Conservation (phyloP, 2,797 vertebrate species). For the Sebastes jordani region DNA sequence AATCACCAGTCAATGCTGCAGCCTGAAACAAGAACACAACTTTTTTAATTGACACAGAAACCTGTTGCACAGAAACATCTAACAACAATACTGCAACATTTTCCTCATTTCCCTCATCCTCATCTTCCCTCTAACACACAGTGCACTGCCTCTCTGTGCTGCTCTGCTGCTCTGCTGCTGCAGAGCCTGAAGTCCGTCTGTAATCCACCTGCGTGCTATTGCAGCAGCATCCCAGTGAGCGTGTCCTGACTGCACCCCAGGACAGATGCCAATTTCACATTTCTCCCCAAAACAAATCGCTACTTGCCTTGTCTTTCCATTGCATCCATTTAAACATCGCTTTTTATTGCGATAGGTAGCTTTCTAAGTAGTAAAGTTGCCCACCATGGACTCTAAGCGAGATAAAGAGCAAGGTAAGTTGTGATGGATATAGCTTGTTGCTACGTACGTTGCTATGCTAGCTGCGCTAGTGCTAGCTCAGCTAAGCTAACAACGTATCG, state of each 20-base stretch:
- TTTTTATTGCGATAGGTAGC: neutral
- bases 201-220: conserved; percentile 58
- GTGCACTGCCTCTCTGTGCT: neutral
- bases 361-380: conserved; percentile 28
- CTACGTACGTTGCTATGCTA: conserved; percentile 46
- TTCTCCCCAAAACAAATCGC: neutral
- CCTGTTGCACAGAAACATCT: conserved; percentile 42
- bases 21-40: neutral
- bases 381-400: conserved; percentile 81
- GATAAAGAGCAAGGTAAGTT: conserved; percentile 84
- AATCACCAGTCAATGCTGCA: too few species aligned
- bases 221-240: conserved; percentile 15
- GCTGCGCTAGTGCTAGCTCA: conserved; percentile 44
- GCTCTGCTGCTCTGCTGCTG: conserved; percentile 32
- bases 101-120: too few species aligned
- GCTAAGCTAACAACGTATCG: conserved; percentile 2
- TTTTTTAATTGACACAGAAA: conserved; percentile 13
- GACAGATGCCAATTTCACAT: conserved; percentile 59
- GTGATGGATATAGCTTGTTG: conserved; percentile 55
- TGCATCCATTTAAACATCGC: neutral
- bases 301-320: neutral
- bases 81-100: neutral
- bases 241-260: conserved; percentile 45
- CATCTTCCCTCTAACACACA: too few species aligned
- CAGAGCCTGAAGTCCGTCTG: conserved; percentile 36